Base-by-base conservation (phyloP, 2,797 vertebrate genomes). In the Artibeus jamaicensis region DNA sequence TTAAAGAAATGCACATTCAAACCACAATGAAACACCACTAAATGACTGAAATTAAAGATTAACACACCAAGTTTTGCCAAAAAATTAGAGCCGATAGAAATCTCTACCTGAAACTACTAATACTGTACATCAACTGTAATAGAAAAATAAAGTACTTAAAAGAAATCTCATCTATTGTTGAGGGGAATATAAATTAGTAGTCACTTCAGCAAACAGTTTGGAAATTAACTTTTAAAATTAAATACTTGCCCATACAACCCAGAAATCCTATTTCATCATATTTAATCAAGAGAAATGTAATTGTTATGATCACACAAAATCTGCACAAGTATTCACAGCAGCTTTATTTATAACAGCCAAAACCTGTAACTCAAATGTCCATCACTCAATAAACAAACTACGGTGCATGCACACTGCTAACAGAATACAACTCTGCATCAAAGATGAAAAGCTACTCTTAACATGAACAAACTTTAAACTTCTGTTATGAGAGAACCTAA, bases 261-360 rank as follows among this genome's bases (percentile, higher is more conserved):
- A 82, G n/a, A 67, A 84, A 90, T 86, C 44, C 67, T 48, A 76
- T 44, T 82, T 94, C 62, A 84, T 79, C 59, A 5, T 83, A 92
- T 71, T 86, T 78, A 96, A 57, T 22, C 62, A 94, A 90, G 29
- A 92, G 18, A 96, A 90, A 87, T 44, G 16, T 70, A 91, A 87
- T n/a, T 0, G 0, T 34, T 48, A 77, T 10, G 59, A 34, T 42
- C 59, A 95, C 46, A 68, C 37, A 89, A 88, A 70, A 81, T 19
- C 79, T 34, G 21, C 53, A 86, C 26, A 74, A 78, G 91, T 74
- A 79, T 34, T 76, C 86, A 81, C 0, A 81, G 29, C 42, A 70
- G 42, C 9, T 81, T 94, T 92, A 83, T 68, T 87, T 18, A 6
- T 68, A 68, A 81, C 1, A 89, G 50, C 57, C 57, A 32, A 42